These are phyloP conservation scores for Hyppa rectilinea DNA, from an alignment of 2,888 invertebrate genomes.

Conservation along the genomic window DNA sequence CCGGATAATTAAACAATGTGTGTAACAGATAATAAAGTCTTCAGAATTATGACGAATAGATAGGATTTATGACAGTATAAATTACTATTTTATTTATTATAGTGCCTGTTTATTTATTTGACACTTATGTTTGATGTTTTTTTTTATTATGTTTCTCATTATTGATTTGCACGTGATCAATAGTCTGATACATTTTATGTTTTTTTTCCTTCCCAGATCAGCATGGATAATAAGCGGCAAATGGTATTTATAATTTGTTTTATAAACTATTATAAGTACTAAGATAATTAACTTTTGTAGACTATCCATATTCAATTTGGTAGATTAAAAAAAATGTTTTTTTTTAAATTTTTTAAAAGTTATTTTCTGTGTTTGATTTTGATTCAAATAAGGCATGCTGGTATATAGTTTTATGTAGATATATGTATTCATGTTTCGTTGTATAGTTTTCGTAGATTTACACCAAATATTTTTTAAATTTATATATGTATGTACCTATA, in stretches of 20 bases:
- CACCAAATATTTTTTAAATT: neutral
- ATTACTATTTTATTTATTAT: neutral
- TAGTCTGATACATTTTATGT: constrained; percentile 67
- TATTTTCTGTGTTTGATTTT: constrained; percentile 27
- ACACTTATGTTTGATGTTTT: constrained; percentile 6
- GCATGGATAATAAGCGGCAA: constrained; percentile 70
- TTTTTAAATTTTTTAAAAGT: neutral
- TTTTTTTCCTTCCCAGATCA: constrained; percentile 70
- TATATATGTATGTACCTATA: constrained; percentile 12
- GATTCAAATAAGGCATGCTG: constrained; percentile 43
- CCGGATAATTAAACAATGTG: neutral
- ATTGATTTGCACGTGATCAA: constrained; percentile 42
- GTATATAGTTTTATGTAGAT: constrained; percentile 40
- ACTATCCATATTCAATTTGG: constrained; percentile 41
- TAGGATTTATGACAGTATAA: constrained; percentile 1
- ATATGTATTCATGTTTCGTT: constrained; percentile 34
- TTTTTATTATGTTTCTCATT: constrained; percentile 13
- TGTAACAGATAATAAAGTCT: neutral
- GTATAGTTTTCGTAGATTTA: neutral
- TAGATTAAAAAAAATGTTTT: constrained; percentile 16
- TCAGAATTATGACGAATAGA: neutral
- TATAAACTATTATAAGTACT: constrained; percentile 70
- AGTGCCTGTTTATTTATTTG: constrained; percentile 16
- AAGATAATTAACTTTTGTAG: constrained; percentile 51
- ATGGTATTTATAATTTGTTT: constrained; percentile 70